Conservation (phyloP, 2,888 invertebrate species). For the Orchesella flavescens region DNA sequence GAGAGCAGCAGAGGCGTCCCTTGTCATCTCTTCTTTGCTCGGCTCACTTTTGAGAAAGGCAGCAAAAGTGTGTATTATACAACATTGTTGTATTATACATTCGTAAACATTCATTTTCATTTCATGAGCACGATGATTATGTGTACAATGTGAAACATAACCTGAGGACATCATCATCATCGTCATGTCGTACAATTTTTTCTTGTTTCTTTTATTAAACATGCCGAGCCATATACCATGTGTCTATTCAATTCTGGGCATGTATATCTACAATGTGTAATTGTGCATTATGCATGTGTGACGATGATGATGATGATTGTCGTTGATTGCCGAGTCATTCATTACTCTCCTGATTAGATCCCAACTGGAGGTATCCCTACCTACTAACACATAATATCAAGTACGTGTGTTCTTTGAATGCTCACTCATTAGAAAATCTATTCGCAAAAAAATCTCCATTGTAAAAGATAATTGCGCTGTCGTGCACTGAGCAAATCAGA, state of each 20-base stretch:
- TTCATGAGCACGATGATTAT: no score
- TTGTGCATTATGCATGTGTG: slow-evolving; percentile 15
- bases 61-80: no score
- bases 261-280: no score
- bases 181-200: not conserved
- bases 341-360: slow-evolving; percentile 26
- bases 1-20: no score
- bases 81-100: no score
- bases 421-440: no score
- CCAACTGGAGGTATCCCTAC: not conserved
- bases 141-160: not conserved
- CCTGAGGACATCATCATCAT: slow-evolving; percentile 3
- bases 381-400: no score
- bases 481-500: not conserved
- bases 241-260: not conserved
- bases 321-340: not conserved
- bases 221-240: not conserved
- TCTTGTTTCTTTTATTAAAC: slow-evolving; percentile 20
- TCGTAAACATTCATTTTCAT: no score
- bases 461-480: not conserved
- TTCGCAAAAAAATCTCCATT: not conserved
- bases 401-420: no score
- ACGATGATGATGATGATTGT: not conserved
- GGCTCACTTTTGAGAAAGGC: no score
- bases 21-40: no score